These are phyloP conservation scores for Morpho deidamia DNA, from an alignment of 2,888 invertebrate species.

Conservation along the genomic window DNA sequence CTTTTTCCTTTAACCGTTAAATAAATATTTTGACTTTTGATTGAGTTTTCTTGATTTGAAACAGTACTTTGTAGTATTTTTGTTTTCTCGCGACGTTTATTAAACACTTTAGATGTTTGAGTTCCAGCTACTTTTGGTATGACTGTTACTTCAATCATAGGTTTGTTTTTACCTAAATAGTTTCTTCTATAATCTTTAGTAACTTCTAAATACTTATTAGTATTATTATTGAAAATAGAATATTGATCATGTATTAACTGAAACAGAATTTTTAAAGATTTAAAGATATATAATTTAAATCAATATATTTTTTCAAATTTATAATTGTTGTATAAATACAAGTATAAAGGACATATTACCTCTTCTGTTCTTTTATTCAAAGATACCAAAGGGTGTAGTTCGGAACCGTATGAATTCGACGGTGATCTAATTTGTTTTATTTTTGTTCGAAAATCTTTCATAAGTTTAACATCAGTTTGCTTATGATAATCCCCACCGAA, in stretches of 20 bases:
- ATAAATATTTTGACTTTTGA: conserved; percentile 41
- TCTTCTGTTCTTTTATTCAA: conserved; percentile 4
- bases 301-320: too few relatives aligned
- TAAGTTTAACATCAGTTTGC: conserved; percentile 14
- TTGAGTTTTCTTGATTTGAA: conserved; percentile 45
- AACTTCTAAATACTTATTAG: conserved; percentile 9
- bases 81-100: conserved; percentile 30
- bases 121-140: conserved; percentile 40
- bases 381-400: conserved; percentile 1
- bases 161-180: conserved; percentile 28
- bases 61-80: conserved; percentile 36
- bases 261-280: conserved; percentile 1
- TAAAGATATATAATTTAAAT: too few relatives aligned
- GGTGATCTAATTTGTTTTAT: background rate
- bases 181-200: conserved; percentile 4
- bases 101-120: conserved; percentile 32
- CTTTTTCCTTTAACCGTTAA: conserved; percentile 39
- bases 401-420: background rate
- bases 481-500: conserved; percentile 9
- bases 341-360: background rate
- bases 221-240: conserved; percentile 31
- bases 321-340: background rate
- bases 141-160: conserved; percentile 50
- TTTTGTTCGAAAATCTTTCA: conserved; percentile 23
- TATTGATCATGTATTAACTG: conserved; percentile 37